A percentile compares a stretch with the other conserved stretches of the same genome.
Evolutionary conservation across 2,797 vertebrate species (phyloP).

Genomic region (Sebastes variabilis): DNA sequence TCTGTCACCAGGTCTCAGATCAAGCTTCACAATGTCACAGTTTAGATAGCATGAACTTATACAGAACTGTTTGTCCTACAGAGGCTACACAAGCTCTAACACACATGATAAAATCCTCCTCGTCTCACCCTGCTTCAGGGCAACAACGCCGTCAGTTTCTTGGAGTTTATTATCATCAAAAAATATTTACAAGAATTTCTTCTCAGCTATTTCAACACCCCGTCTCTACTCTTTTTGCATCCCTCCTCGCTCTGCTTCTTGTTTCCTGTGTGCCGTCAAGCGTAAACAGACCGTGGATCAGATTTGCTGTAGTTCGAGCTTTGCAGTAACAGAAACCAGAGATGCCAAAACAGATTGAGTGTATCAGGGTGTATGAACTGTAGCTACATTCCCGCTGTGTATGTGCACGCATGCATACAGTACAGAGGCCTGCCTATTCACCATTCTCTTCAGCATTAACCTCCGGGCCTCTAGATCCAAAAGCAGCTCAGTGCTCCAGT

Average conservation of each 20-base stretch:
- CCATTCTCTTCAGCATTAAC: slow-evolving; percentile 52
- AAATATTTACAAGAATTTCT: slow-evolving; percentile 22
- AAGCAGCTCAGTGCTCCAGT: slow-evolving; percentile 52
- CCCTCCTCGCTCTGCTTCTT: neutral
- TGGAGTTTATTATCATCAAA: slow-evolving; percentile 7
- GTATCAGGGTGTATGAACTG: neutral
- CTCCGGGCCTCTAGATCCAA: slow-evolving; percentile 38
- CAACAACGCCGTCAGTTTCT: slow-evolving; percentile 14
- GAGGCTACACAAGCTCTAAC: neutral
- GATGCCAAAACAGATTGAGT: slow-evolving; percentile 36
- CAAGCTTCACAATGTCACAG: slow-evolving; percentile 1
- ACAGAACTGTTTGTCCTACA: neutral
- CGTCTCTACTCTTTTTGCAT: neutral
- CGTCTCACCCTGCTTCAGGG: neutral
- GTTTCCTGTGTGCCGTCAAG: slow-evolving; percentile 25
- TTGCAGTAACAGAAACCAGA: slow-evolving; percentile 38
- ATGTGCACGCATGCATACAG: slow-evolving; percentile 33
- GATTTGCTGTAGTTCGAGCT: slow-evolving; percentile 34
- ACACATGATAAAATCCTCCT: slow-evolving; percentile 31
- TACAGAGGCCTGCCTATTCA: slow-evolving; percentile 54
- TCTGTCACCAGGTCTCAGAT: neutral
- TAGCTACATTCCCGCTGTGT: neutral
- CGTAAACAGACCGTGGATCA: slow-evolving; percentile 45
- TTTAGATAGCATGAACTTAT: slow-evolving; percentile 29
- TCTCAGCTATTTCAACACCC: slow-evolving; percentile 18